A percentile compares a stretch with the other conserved stretches of the same genome.
Evolutionary conservation across 2,113 vertebrate species (phyloP).

Genomic region (Fulmarus glacialis): DNA sequence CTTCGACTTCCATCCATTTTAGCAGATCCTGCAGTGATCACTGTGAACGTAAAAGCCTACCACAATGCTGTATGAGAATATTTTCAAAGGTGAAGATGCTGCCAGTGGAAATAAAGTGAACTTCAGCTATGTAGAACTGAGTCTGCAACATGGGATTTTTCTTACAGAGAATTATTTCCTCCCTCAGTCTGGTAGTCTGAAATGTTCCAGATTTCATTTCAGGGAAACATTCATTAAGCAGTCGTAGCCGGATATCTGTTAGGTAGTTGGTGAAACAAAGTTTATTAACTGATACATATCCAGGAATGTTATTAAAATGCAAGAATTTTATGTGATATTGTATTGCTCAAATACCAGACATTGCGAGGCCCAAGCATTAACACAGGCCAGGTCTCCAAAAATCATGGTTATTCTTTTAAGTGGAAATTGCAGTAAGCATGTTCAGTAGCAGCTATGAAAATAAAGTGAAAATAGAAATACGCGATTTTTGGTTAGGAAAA

Average conservation of each 20-base stretch:
- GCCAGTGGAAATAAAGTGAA: not conserved
- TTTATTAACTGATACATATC: conserved; percentile 66
- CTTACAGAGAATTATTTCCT: not conserved
- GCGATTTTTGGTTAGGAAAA: not conserved
- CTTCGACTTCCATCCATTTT: not conserved
- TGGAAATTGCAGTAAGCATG: not conserved
- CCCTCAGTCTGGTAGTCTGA: not conserved
- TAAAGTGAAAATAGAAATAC: not conserved
- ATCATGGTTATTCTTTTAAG: not conserved
- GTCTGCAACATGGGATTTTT: not conserved
- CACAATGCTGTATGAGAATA: not conserved
- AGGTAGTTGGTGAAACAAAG: conserved; percentile 31
- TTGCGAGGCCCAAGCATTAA: not conserved
- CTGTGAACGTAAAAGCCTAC: not conserved
- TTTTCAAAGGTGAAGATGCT: not conserved
- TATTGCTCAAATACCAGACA: not conserved
- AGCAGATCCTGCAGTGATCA: not conserved
- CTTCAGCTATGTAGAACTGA: not conserved
- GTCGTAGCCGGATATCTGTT: not conserved
- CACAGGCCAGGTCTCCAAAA: not conserved
- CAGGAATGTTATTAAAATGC: conserved; percentile 52
- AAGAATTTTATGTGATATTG: not conserved
- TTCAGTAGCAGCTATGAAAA: not conserved
- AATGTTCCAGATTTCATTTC: conserved; percentile 36
- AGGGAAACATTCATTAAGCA: conserved; percentile 26